Percentiles rank a stretch among this genome's conserved stretches.
phyloP scores from a whole-genome alignment of 2,888 invertebrate genomes.

The Agapostemon virescens region DNA sequence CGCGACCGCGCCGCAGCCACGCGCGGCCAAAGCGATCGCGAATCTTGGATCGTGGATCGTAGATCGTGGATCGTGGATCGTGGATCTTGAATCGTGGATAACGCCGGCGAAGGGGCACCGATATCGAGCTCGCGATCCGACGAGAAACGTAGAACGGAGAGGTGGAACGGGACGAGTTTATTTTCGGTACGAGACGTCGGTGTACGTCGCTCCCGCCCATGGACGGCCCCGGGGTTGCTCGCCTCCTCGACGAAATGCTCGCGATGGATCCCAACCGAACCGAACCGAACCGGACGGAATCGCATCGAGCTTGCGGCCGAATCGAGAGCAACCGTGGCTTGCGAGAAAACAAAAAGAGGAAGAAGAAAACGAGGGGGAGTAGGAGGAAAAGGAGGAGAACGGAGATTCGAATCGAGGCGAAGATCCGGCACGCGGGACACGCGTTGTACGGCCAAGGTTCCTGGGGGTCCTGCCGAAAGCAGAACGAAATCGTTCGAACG shows the following conservation, averaged over 20 bases:
- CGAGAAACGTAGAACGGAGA: constrained; percentile 54
- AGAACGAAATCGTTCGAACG: constrained; percentile 11
- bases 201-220: constrained; percentile 63
- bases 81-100: constrained; percentile 9
- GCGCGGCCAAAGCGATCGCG: too few relatives aligned
- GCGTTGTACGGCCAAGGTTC: too few relatives aligned
- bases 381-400: too few relatives aligned
- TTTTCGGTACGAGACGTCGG: constrained; percentile 74
- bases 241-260: constrained; percentile 32
- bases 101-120: constrained; percentile 18
- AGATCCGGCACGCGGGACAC: not conserved
- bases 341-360: not conserved
- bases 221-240: constrained; percentile 43
- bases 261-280: constrained; percentile 6
- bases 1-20: too few relatives aligned
- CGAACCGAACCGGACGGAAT: constrained; percentile 4
- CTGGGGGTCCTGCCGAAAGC: not conserved
- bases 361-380: too few relatives aligned
- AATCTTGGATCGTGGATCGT: too few relatives aligned
- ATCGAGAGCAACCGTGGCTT: not conserved
- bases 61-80: not conserved
- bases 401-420: not conserved
- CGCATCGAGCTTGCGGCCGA: not conserved
- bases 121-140: constrained; percentile 28
- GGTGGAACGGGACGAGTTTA: constrained; percentile 74